Conservation (phyloP, 2,797 vertebrate species). For the Podarcis lilfordi region DNA sequence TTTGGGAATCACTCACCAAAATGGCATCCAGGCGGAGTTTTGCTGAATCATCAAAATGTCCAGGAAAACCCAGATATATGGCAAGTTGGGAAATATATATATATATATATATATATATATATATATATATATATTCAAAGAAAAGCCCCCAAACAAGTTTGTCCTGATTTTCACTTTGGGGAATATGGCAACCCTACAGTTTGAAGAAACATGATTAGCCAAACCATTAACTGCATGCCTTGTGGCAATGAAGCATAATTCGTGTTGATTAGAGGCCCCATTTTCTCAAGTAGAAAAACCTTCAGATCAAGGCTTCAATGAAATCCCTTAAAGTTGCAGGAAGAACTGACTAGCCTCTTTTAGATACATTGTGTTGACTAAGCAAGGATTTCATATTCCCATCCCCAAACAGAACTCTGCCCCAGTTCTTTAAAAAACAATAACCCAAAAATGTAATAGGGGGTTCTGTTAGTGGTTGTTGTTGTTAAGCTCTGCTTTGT, state of each 20-base stretch:
- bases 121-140: too few relatives aligned
- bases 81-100: too few relatives aligned
- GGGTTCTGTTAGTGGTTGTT: background rate
- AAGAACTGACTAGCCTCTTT: background rate
- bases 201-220: background rate
- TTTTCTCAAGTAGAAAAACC: background rate
- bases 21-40: too few relatives aligned
- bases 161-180: too few relatives aligned
- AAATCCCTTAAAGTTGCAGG: background rate
- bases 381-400: background rate
- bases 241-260: conserved; percentile 11
- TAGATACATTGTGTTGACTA: background rate
- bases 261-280: background rate
- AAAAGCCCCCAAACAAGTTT: too few relatives aligned
- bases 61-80: too few relatives aligned
- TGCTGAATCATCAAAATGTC: too few relatives aligned
- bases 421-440: background rate
- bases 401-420: background rate
- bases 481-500: background rate
- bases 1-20: too few relatives aligned
- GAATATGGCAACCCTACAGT: background rate
- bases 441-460: background rate
- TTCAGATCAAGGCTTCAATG: background rate
- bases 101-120: too few relatives aligned
- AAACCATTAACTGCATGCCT: background rate